Conservation (phyloP, 2,113 vertebrate genomes). For the Pluvialis apricaria region DNA sequence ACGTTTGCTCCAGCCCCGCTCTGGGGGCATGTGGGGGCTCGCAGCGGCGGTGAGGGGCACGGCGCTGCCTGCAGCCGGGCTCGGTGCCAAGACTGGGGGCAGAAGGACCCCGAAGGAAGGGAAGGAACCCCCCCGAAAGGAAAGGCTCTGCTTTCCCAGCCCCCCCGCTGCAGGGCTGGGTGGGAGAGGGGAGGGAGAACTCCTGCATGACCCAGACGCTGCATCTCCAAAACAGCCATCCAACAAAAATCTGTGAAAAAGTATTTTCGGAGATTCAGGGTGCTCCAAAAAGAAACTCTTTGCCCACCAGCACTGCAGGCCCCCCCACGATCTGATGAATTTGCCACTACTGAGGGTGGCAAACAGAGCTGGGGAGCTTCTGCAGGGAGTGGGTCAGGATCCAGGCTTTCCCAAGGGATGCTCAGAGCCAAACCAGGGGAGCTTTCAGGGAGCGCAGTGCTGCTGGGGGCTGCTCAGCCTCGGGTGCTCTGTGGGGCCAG, state of each 20-base stretch:
- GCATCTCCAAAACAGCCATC: background rate
- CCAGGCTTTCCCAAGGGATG: background rate
- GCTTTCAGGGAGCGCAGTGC: rapidly evolving
- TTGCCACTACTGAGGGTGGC: rapidly evolving
- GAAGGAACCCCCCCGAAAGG: background rate
- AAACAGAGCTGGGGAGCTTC: background rate
- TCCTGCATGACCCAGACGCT: rapidly evolving
- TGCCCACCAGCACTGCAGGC: rapidly evolving
- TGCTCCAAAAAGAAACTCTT: background rate
- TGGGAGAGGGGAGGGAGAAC: background rate
- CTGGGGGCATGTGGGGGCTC: rapidly evolving
- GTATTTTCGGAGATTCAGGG: background rate
- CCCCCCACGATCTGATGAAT: rapidly evolving
- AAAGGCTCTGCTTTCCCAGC: background rate
- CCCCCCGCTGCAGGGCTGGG: rapidly evolving
- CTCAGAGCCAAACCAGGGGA: background rate
- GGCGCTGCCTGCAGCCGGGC: rapidly evolving
- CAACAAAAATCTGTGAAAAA: background rate
- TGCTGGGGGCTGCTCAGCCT: background rate
- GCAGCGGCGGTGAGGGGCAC: rapidly evolving
- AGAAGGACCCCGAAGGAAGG: background rate
- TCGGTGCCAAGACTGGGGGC: rapidly evolving
- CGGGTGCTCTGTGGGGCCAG: background rate
- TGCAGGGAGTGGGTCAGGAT: background rate
- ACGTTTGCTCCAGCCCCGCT: rapidly evolving